phyloP scores from a whole-genome alignment of 30 jellyfish, hydroid and myxozoan species.

The Aurelia aurita complex sp. Pacific region DNA sequence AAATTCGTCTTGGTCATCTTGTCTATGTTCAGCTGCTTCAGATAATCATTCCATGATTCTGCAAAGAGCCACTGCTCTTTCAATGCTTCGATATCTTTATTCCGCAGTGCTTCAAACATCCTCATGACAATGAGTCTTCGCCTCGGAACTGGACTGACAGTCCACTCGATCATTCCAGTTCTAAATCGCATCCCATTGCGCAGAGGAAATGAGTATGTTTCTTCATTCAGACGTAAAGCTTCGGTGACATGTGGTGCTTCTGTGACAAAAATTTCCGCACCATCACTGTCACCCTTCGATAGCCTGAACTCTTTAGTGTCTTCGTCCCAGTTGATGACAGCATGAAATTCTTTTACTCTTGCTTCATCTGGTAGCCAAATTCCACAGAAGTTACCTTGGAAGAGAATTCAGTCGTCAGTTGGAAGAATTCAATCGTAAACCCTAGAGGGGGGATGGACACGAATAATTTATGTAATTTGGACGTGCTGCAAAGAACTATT shows the following conservation, averaged over 20 bases:
- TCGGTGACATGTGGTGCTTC: background rate
- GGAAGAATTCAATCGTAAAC: no score
- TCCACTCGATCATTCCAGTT: constrained; percentile 81
- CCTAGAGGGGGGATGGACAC: no score
- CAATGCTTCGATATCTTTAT: constrained; percentile 11
- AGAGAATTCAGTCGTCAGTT: no score
- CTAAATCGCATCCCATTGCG: constrained; percentile 31
- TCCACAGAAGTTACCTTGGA: constrained; percentile 66
- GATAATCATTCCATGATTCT: constrained; percentile 66
- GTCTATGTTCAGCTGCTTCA: constrained; percentile 15
- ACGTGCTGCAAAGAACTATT: no score
- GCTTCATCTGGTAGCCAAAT: constrained; percentile 74
- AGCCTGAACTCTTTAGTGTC: constrained; percentile 32
- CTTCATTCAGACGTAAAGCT: no score
- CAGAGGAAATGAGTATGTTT: constrained; percentile 7
- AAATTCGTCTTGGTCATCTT: background rate
- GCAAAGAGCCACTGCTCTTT: constrained; percentile 35
- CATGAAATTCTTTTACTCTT: constrained; percentile 60
- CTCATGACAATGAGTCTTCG: constrained; percentile 52
- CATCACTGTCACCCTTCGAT: constrained; percentile 23
- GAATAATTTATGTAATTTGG: no score
- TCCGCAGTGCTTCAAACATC: constrained; percentile 67
- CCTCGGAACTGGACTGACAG: constrained; percentile 55
- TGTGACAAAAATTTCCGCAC: background rate
- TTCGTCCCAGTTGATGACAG: constrained; percentile 50